A percentile compares a stretch with the other conserved stretches of the same genome.
Evolutionary conservation across 2,888 invertebrate species (phyloP).

Genomic region (Carabus problematicus): DNA sequence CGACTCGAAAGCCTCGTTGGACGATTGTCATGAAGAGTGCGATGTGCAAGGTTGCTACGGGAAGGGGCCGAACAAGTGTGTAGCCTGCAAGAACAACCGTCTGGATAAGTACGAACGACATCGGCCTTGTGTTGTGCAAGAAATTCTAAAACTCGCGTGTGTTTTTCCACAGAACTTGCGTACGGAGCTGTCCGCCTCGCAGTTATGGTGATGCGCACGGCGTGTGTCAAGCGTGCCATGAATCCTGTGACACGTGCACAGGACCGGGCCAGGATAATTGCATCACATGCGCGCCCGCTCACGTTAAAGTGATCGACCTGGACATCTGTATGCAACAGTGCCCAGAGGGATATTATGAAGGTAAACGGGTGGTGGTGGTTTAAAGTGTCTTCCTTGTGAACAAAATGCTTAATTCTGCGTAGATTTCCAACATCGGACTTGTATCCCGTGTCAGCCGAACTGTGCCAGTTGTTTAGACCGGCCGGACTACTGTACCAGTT

Average conservation of each 20-base stretch:
- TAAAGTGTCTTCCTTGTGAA: too few relatives aligned
- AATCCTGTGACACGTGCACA: constrained; percentile 88
- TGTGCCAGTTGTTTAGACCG: constrained; percentile 85
- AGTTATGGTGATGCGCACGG: constrained; percentile 83
- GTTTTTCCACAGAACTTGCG: constrained; percentile 72
- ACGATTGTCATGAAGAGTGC: constrained; percentile 83
- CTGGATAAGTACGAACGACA: constrained; percentile 75
- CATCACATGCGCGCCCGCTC: constrained; percentile 82
- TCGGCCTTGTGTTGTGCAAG: neutral
- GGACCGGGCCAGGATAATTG: constrained; percentile 89
- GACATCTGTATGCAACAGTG: constrained; percentile 88
- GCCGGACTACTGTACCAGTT: constrained; percentile 84
- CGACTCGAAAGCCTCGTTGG: constrained; percentile 56
- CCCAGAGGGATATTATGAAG: constrained; percentile 88
- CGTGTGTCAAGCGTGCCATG: constrained; percentile 86
- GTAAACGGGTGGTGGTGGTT: constrained; percentile 61
- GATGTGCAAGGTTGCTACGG: constrained; percentile 87
- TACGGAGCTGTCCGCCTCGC: constrained; percentile 83
- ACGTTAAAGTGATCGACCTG: constrained; percentile 82
- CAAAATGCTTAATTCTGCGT: constrained; percentile 12
- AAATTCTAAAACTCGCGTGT: neutral
- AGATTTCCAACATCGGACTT: constrained; percentile 66
- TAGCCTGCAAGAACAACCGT: constrained; percentile 81
- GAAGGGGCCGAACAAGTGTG: constrained; percentile 83
- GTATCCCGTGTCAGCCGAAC: constrained; percentile 85